Evolutionary conservation across 2,113 vertebrate genomes (phyloP).

Genomic region (Neodontobutis hainanensis): DNA sequence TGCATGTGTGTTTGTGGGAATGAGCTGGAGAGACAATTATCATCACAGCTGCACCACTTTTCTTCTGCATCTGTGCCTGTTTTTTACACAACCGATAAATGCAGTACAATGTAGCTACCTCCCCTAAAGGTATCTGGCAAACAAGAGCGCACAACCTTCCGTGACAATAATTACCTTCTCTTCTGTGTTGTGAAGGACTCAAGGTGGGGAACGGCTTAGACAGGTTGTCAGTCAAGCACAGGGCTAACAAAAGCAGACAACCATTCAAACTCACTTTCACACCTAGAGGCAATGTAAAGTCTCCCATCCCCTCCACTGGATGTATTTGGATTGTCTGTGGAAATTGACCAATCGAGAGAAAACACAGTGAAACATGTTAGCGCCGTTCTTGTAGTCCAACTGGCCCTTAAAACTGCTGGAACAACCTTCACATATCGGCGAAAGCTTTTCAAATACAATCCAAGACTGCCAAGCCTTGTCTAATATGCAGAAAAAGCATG

Average conservation of each 20-base stretch:
- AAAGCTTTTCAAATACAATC: not conserved
- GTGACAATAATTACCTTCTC: not conserved
- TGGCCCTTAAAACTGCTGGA: not conserved
- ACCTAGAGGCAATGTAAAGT: conserved; percentile 1
- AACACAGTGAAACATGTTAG: not conserved
- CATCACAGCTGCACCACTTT: not conserved
- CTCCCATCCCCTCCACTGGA: not conserved
- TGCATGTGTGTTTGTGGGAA: no score
- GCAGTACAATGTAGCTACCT: no score
- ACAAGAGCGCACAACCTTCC: not conserved
- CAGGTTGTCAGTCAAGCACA: conserved; percentile 9
- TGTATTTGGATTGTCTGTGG: not conserved
- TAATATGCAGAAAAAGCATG: not conserved
- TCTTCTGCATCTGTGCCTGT: no score
- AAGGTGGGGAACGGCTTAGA: not conserved
- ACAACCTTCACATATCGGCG: not conserved
- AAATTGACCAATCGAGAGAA: not conserved
- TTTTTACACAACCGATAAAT: no score
- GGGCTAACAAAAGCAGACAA: conserved; percentile 8
- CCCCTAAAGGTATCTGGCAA: not conserved
- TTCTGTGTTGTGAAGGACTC: not conserved
- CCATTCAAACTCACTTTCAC: conserved; percentile 5
- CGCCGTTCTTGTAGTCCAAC: not conserved
- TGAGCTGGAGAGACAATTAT: conserved; percentile 12
- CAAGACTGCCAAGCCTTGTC: not conserved